phyloP scores from a whole-genome alignment of 2,113 vertebrate genomes.

The Cochlearius cochlearius region DNA sequence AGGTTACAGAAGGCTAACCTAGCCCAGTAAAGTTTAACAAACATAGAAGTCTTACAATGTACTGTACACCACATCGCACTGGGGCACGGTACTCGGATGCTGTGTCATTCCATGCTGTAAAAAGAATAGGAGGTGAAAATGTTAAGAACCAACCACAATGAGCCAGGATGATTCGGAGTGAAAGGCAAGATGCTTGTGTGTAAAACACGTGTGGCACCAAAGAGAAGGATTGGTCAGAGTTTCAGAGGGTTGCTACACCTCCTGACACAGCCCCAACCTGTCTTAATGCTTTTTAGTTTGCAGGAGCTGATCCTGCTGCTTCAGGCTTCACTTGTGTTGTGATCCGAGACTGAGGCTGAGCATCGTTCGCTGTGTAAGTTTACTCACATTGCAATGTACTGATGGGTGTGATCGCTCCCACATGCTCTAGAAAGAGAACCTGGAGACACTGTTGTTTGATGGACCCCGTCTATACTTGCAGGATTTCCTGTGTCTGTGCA shows the following conservation, averaged over 20 bases:
- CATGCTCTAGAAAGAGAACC: not conserved
- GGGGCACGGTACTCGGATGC: fast-evolving
- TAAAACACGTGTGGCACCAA: not conserved
- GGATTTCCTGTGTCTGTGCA: not conserved
- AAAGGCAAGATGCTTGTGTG: not conserved
- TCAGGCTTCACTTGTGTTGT: not conserved
- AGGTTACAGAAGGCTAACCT: not conserved
- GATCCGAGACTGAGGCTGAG: not conserved
- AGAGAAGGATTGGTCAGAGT: not conserved
- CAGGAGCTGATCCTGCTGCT: not conserved
- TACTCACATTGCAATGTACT: not conserved
- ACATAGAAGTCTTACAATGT: not conserved
- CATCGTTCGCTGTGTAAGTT: not conserved
- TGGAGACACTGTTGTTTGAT: not conserved
- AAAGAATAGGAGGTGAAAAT: not conserved
- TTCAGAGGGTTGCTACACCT: not conserved
- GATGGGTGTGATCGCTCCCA: fast-evolving
- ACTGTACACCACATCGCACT: not conserved
- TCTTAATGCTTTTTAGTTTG: not conserved
- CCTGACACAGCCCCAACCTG: not conserved
- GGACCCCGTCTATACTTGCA: not conserved
- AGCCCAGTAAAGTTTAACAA: not conserved
- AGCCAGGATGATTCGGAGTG: not conserved
- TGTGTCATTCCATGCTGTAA: not conserved
- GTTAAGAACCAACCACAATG: not conserved